Evolutionary conservation across 2,113 vertebrate species (phyloP).

Genomic region (Tympanuchus pallidicinctus): DNA sequence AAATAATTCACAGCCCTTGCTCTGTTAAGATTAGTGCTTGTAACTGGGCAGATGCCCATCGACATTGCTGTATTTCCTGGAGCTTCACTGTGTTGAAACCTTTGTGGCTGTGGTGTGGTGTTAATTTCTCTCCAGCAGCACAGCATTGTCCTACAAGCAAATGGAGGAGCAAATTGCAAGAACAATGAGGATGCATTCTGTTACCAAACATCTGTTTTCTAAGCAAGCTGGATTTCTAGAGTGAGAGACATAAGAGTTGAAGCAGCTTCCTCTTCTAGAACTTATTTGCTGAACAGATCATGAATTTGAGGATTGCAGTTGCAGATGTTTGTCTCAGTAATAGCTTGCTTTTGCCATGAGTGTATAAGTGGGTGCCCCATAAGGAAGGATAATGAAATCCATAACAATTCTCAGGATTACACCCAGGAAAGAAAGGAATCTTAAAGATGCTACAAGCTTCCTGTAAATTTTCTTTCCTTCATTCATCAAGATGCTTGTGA

Average conservation of each 20-base stretch:
- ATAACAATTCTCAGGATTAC: too few relatives aligned
- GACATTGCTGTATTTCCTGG: not conserved
- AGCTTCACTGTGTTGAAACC: not conserved
- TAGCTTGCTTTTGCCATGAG: too few relatives aligned
- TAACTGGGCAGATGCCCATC: not conserved
- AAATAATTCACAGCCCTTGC: constrained; percentile 44
- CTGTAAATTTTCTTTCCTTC: not conserved
- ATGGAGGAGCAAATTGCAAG: not conserved
- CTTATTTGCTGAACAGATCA: not conserved
- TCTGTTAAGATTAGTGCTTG: not conserved
- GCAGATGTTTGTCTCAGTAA: not conserved
- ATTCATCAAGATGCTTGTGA: not conserved
- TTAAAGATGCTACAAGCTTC: not conserved
- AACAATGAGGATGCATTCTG: not conserved
- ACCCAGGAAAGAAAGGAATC: too few relatives aligned
- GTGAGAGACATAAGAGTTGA: not conserved
- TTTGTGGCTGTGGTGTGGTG: not conserved
- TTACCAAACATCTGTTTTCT: not conserved
- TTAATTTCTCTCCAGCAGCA: not conserved
- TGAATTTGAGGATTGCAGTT: not conserved
- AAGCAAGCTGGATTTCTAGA: not conserved
- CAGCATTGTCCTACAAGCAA: not conserved
- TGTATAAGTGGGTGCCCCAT: too few relatives aligned
- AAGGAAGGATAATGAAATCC: too few relatives aligned
- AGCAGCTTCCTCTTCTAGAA: not conserved